Evolutionary conservation across 2,888 invertebrate species (phyloP), one percentile per base, ranked within the genome.

Genomic region (Ectemnius continuus): DNA sequence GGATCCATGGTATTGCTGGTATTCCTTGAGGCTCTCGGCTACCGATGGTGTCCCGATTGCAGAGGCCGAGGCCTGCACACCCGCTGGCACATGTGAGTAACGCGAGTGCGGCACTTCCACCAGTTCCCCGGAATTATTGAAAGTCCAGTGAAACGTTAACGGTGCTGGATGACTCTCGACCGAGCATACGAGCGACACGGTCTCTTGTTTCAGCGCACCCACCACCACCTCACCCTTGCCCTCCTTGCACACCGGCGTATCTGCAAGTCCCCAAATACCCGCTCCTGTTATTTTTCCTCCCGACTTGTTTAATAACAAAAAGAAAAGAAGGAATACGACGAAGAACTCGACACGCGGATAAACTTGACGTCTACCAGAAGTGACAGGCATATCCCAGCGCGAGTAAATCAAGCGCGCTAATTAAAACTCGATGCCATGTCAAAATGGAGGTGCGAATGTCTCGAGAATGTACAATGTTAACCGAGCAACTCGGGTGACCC

Each of bases 131-230:
- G 96, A 96, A 91, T 96, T 96, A 92, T 97, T 97, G 93, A 97
- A 97, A 81, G 97, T 97, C 97, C 97, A 97, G 87, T 96, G 96
- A 91, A 97, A 97, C 87, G 95, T 94, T 86, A 95, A 94, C 70
- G 95, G 93, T 8, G 96, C 94, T n/a, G 97, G 97, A 88, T 97
- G 97, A 83, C 97, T 96, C 88, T 97, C 96, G 80, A 97, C 97
- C 80, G 96, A 95, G 90, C 97, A 97, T 88, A 95, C 94, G 80
- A 97, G 92, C 69, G 95, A 94, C 70, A 97, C 94, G n/a, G 96
- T 96, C 91, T 97, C 97, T 90, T 96, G 96, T 91, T 97, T 96
- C 85, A 97, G 92, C 63, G 97, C 97, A 0, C 97, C 97, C 0
- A 89, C 89, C 85, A 96, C 95, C 64, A 97, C 93, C 89, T 96